Conservation (phyloP, 2,113 vertebrate genomes). For the Oenanthe melanoleuca region DNA sequence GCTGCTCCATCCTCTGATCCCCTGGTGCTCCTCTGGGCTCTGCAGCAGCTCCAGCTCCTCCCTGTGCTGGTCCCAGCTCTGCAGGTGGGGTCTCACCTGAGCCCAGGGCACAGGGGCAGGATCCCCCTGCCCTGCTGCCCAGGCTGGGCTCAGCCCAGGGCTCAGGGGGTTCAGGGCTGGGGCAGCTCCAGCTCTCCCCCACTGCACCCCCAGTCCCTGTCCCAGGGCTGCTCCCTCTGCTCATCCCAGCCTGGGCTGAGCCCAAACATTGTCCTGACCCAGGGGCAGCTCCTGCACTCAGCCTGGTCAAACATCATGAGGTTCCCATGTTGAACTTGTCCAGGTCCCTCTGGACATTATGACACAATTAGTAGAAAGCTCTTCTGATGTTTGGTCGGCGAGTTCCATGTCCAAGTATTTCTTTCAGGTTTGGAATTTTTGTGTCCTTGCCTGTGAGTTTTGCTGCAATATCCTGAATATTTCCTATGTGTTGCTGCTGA, state of each 20-base stretch:
- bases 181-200: background rate
- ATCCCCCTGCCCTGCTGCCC: background rate
- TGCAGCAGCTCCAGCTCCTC: too few species aligned
- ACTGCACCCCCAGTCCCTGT: background rate
- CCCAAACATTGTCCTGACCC: background rate
- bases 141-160: background rate
- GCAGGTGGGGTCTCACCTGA: too few species aligned
- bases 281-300: background rate
- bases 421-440: background rate
- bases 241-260: background rate
- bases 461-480: background rate
- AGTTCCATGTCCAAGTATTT: background rate
- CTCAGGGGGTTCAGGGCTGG: background rate
- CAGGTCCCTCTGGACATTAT: background rate
- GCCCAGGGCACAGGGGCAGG: too few species aligned
- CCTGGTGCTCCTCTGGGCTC: too few species aligned
- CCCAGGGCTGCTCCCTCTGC: background rate
- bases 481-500: background rate
- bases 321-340: rapidly evolving
- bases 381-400: background rate
- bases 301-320: background rate
- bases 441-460: background rate
- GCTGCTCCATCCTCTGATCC: too few species aligned
- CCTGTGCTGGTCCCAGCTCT: too few species aligned
- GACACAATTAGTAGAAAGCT: background rate